Conservation (phyloP, 2,113 vertebrate species). For the Mobula hypostoma region DNA sequence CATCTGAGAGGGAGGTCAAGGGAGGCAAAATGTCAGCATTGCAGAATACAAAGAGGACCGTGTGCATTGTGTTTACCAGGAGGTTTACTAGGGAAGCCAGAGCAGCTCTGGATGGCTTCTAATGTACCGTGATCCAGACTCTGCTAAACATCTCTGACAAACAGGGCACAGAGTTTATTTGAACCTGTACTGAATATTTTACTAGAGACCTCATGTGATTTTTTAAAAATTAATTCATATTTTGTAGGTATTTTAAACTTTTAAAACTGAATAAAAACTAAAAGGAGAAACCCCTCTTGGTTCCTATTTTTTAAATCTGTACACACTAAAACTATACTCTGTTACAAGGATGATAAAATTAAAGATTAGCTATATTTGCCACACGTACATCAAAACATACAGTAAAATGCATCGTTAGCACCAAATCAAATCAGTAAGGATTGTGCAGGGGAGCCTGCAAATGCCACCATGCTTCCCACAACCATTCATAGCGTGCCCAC, state of each 20-base stretch:
- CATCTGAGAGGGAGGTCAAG: not conserved
- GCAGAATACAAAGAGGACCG: no score
- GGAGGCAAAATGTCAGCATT: not conserved
- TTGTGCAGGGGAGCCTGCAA: no score
- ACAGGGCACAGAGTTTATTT: not conserved
- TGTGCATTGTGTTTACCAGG: no score
- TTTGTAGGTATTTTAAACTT: slow-evolving; percentile 12
- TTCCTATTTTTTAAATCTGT: not conserved
- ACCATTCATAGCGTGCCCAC: no score
- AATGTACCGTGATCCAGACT: not conserved
- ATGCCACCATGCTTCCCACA: no score
- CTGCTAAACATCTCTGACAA: not conserved
- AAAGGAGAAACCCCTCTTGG: not conserved
- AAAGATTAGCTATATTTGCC: no score
- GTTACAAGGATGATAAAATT: not conserved
- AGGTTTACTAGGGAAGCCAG: not conserved
- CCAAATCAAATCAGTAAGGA: no score
- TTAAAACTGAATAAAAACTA: slow-evolving; percentile 9
- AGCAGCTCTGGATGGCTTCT: not conserved
- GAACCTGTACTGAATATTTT: slow-evolving; percentile 28
- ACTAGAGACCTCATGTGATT: not conserved
- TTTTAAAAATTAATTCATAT: not conserved
- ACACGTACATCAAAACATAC: no score
- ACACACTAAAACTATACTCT: not conserved
- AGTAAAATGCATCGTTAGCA: no score